Conservation (phyloP, 2,888 invertebrate genomes). For the Lasioglossum lativentre region DNA sequence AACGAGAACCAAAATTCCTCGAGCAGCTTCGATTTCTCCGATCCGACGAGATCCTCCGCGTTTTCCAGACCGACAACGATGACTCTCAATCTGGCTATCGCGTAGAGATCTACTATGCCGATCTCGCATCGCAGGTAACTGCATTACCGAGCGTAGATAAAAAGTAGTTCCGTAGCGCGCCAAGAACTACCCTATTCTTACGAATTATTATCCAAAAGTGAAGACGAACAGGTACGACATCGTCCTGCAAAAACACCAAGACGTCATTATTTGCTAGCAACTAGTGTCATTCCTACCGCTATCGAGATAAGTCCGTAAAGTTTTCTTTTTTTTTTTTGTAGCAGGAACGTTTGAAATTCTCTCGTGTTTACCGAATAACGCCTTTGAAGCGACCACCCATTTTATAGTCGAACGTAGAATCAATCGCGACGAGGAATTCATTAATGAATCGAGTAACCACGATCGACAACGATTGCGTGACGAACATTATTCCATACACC, state of each 20-base stretch:
- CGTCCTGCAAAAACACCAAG: constrained; percentile 25
- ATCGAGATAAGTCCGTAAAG: constrained; percentile 49
- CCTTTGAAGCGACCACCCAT: constrained; percentile 7
- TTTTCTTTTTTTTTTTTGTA: constrained; percentile 5
- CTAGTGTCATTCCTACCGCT: constrained; percentile 57
- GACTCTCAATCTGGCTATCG: constrained; percentile 79
- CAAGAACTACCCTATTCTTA: constrained; percentile 32
- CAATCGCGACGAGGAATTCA: constrained; percentile 25
- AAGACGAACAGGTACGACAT: constrained; percentile 15
- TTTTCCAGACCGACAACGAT: constrained; percentile 78
- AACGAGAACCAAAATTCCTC: constrained; percentile 66
- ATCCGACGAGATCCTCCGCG: constrained; percentile 76
- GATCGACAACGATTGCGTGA: constrained; percentile 47
- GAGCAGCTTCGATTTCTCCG: constrained; percentile 61
- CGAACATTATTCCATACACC: constrained; percentile 75
- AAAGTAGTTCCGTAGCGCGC: constrained; percentile 16
- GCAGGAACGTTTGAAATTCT: constrained; percentile 32
- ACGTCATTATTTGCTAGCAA: constrained; percentile 51
- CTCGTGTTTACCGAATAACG: constrained; percentile 17
- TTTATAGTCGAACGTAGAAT: constrained; percentile 33
- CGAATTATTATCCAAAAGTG: neutral
- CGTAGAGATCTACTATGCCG: constrained; percentile 55
- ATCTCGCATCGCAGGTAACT: neutral
- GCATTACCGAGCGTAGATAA: constrained; percentile 24
- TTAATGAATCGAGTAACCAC: constrained; percentile 21